Percentiles rank a stretch among this genome's conserved stretches.
These are phyloP conservation scores for Lasiurus borealis DNA, from an alignment of 2,113 vertebrate genomes.

Conservation along the genomic window DNA sequence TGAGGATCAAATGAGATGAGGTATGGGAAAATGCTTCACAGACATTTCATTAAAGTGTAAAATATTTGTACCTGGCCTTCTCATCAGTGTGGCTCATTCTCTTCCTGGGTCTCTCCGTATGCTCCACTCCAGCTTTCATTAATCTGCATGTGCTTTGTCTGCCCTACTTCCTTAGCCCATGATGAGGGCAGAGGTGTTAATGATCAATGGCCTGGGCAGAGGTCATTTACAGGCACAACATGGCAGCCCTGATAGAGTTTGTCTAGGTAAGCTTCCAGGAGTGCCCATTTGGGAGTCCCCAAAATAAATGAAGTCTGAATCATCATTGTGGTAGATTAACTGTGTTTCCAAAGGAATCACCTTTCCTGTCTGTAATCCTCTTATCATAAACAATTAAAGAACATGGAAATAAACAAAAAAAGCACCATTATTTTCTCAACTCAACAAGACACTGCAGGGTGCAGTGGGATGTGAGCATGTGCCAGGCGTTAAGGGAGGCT, in stretches of 20 bases:
- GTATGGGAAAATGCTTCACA: too few relatives aligned
- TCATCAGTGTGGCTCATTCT: fast-evolving
- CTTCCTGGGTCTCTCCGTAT: fast-evolving
- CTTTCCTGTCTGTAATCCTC: neutral
- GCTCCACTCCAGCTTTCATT: fast-evolving
- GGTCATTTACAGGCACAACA: fast-evolving
- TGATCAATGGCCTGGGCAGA: neutral
- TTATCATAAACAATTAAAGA: neutral
- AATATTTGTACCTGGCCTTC: too few relatives aligned
- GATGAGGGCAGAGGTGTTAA: fast-evolving
- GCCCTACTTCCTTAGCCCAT: too few relatives aligned
- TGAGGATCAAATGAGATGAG: too few relatives aligned
- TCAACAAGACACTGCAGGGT: too few relatives aligned
- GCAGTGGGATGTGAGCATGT: too few relatives aligned
- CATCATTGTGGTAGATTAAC: fast-evolving
- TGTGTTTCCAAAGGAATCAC: fast-evolving
- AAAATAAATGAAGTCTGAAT: fast-evolving
- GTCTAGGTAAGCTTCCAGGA: neutral
- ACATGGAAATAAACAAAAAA: neutral
- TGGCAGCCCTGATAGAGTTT: fast-evolving
- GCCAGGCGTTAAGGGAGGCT: too few relatives aligned
- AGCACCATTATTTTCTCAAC: neutral
- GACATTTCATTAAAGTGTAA: too few relatives aligned
- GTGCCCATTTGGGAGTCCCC: too few relatives aligned
- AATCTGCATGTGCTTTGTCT: too few relatives aligned